Base-by-base conservation (phyloP, 2,888 invertebrate genomes). In the Pasiphila rectangulata region DNA sequence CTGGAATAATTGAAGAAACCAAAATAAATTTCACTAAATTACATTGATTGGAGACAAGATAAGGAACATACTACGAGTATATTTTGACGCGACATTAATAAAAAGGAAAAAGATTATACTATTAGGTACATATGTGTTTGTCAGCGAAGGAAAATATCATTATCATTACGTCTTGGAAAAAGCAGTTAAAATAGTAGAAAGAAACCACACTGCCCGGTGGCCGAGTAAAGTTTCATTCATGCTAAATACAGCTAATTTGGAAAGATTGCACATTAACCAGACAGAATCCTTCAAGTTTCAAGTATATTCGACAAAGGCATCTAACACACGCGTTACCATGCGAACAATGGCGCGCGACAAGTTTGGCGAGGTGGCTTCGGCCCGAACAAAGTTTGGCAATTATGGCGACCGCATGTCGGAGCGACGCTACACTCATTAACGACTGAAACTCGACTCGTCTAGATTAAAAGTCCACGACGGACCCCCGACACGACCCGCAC, bases 361-460 rank as follows among this genome's bases (percentile, higher is more conserved):
- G 79, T 72, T 71, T 69, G 72, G 67, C 56, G 72, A 69, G 73
- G 76, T 68, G 67, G 68, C 71, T 72, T 64, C 72, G 75, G 73
- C 67, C 73, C 74, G 69, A 70, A 68, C 79, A 78, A 88, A 88
- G 85, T 88, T 88, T 86, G 86, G 85, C 85, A 88, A 88, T 88
- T 88, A 88, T 76, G 84, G 79, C 80, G 83, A 85, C 87, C 87
- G 83, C 87, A 86, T 84, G 87, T 86, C 85, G 83, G 79, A 83
- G 83, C 83, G 79, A 75, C 78, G 84, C 83, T 79, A 83, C 83
- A 81, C 85, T 86, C 83, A 86, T 86, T 86, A 86, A 83, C 72
- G 72, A 70, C 77, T 75, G 72, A 78, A 86, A 81, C 80, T 79
- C 78, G 68, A 79, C 79, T 83, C 77, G 79, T 76, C 80, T 83